A percentile compares a stretch with the other conserved stretches of the same genome.
Conservation (phyloP, 2,888 invertebrate species). For the Anagyrus pseudococci region DNA sequence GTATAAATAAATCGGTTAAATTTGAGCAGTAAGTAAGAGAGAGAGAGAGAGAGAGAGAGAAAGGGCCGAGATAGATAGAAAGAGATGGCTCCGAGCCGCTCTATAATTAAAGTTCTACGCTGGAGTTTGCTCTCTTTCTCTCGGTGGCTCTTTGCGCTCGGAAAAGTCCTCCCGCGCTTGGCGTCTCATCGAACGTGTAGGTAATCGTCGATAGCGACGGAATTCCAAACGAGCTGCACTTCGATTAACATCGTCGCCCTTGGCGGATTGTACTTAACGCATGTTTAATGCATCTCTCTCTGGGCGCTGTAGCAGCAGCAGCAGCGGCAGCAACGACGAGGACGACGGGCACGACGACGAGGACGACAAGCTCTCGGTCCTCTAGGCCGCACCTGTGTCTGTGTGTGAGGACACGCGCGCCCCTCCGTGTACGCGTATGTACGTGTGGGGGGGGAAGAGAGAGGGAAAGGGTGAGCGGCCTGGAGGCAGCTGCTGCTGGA, state of each 20-base stretch:
- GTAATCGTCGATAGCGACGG: constrained; percentile 36
- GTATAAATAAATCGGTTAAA: too few species aligned
- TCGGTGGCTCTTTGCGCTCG: not conserved
- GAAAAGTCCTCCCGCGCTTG: constrained; percentile 3
- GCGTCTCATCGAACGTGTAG: constrained; percentile 3
- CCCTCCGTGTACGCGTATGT: not conserved
- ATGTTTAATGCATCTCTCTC: constrained; percentile 38
- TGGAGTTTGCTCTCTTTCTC: not conserved
- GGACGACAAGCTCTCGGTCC: constrained; percentile 7
- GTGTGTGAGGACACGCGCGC: not conserved
- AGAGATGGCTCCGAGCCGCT: constrained; percentile 13
- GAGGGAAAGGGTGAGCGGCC: constrained; percentile 1
- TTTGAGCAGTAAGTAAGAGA: constrained; percentile 1
- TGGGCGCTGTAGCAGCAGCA: too few species aligned
- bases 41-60: not conserved
- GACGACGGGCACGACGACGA: constrained; percentile 16
- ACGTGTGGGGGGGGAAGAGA: constrained; percentile 1
- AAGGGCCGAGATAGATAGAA: not conserved
- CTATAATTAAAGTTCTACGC: constrained; percentile 35
- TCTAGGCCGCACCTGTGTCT: not conserved
- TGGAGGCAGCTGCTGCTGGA: not conserved
- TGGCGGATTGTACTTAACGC: constrained; percentile 36
- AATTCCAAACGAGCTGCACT: constrained; percentile 39
- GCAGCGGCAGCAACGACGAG: constrained; percentile 12
- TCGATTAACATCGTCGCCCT: constrained; percentile 41